These are phyloP conservation scores for Drosophila bocqueti DNA, from an alignment of 1,140 invertebrate species.

Conservation along the genomic window DNA sequence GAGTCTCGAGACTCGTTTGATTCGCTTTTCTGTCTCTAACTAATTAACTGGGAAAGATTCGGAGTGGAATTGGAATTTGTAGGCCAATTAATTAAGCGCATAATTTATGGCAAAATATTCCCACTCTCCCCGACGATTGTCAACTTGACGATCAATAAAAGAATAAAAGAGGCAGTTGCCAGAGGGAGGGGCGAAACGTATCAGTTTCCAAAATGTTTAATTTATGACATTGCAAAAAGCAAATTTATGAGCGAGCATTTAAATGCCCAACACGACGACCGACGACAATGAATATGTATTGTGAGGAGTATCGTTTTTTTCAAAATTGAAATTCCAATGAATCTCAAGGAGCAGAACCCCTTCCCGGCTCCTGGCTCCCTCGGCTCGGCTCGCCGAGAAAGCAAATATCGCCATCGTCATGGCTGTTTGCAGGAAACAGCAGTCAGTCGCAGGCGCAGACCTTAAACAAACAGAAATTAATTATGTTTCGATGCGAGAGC, in stretches of 20 bases:
- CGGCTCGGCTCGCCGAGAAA: conserved; percentile 26
- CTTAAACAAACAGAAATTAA: conserved; percentile 85
- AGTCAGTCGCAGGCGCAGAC: conserved; percentile 70
- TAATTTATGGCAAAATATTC: conserved; percentile 75
- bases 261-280: conserved; percentile 67
- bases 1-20: conserved; percentile 22
- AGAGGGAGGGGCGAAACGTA: conserved; percentile 43
- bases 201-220: conserved; percentile 81
- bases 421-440: conserved; percentile 65
- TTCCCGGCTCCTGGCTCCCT: conserved; percentile 5
- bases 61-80: conserved; percentile 55
- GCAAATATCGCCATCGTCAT: conserved; percentile 63
- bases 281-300: conserved; percentile 75
- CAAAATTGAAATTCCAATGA: conserved; percentile 77
- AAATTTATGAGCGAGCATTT: conserved; percentile 76
- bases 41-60: conserved; percentile 70
- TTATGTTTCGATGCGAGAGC: conserved; percentile 78
- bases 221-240: conserved; percentile 76
- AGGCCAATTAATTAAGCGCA: conserved; percentile 80
- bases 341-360: conserved; percentile 64
- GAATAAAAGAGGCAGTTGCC: conserved; percentile 16
- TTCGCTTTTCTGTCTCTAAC: conserved; percentile 25
- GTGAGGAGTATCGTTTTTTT: conserved; percentile 39
- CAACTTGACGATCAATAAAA: conserved; percentile 61
- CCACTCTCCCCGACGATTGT: conserved; percentile 26